Percentiles rank a stretch among this genome's conserved stretches.
Conservation (phyloP, 2,113 vertebrate species). For the Alligator mississippiensis region DNA sequence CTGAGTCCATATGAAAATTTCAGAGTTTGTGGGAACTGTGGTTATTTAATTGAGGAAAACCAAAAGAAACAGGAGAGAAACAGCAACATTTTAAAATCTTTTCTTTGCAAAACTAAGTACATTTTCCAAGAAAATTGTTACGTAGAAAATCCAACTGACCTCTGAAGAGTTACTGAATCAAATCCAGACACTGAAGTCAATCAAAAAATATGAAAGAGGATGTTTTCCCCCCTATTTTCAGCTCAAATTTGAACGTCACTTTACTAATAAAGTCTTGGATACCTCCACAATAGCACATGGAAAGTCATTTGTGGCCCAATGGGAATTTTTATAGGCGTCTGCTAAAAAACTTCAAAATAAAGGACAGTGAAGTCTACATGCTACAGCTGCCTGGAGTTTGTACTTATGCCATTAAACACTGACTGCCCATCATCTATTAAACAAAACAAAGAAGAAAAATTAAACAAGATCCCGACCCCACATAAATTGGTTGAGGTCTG, state of each 20-base stretch:
- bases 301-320: constrained; percentile 37
- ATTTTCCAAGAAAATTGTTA: not conserved
- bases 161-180: not conserved
- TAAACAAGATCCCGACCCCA: not conserved
- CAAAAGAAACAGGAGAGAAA: not conserved
- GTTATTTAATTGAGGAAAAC: not conserved
- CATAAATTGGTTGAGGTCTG: constrained; percentile 14
- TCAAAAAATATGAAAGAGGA: not conserved
- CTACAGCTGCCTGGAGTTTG: constrained; percentile 56
- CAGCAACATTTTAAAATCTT: not conserved
- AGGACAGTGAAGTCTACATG: constrained; percentile 44
- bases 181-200: not conserved
- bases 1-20: not conserved
- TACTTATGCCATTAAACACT: not conserved
- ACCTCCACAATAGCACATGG: not conserved
- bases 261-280: not conserved
- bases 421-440: constrained; percentile 50
- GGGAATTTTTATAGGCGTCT: constrained; percentile 18
- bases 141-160: not conserved
- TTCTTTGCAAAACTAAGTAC: not conserved
- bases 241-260: not conserved
- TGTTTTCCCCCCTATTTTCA: not conserved
- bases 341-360: constrained; percentile 67
- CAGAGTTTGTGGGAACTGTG: not conserved
- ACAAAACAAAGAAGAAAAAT: constrained; percentile 34